These are phyloP conservation scores for Chaetodon auriga DNA, from an alignment of 2,113 vertebrate genomes.

Conservation along the genomic window DNA sequence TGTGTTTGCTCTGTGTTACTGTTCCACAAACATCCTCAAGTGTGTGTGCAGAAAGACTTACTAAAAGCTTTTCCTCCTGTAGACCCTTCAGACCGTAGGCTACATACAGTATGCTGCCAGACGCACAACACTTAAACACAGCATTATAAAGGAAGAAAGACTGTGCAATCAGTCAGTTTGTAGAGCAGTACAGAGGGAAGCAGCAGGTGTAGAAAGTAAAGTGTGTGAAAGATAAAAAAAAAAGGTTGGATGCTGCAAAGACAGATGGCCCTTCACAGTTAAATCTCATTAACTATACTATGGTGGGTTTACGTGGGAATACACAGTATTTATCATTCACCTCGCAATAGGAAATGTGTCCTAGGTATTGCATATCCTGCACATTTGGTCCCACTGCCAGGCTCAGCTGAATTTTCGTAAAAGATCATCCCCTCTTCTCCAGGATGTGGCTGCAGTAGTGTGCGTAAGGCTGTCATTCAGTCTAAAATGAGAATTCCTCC, in stretches of 20 bases:
- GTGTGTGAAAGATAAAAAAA: not conserved
- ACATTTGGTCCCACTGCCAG: not conserved
- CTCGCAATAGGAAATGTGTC: not conserved
- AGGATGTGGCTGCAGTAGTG: not conserved
- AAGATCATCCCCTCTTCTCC: not conserved
- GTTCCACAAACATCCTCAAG: not conserved
- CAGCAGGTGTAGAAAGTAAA: not conserved
- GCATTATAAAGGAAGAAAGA: not conserved
- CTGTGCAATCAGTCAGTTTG: not conserved
- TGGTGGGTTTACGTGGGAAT: not conserved
- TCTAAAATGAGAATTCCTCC: not conserved
- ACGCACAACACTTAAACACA: not conserved
- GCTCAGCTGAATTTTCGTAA: not conserved
- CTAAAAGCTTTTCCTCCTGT: not conserved
- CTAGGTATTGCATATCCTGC: not conserved
- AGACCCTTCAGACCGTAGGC: not conserved
- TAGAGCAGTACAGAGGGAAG: not conserved
- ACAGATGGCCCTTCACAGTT: not conserved
- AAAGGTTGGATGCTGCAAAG: not conserved
- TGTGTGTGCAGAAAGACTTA: not conserved
- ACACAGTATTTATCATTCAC: not conserved
- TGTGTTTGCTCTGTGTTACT: constrained; percentile 28
- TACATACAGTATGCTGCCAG: not conserved
- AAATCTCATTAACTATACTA: not conserved
- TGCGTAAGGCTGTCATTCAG: not conserved